Evolutionary conservation across 2,113 vertebrate genomes (phyloP).

Genomic region (Halcyon malimbica): DNA sequence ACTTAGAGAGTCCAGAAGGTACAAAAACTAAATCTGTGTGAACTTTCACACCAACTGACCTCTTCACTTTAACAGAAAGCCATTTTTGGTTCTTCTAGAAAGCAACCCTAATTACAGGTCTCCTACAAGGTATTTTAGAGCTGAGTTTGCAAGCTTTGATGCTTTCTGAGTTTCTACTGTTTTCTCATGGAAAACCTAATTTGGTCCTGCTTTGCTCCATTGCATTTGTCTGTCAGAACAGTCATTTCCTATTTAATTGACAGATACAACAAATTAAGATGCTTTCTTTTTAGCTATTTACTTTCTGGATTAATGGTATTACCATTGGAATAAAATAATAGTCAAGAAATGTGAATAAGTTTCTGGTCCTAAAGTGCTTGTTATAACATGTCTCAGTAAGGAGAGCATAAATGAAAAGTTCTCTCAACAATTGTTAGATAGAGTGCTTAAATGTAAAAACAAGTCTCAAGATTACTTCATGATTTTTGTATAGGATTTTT

Average conservation of each 20-base stretch:
- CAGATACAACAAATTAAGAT: neutral
- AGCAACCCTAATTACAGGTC: neutral
- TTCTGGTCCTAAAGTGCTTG: neutral
- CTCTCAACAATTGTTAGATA: neutral
- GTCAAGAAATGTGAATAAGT: neutral
- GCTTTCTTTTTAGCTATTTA: fast-evolving
- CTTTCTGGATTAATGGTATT: neutral
- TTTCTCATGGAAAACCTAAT: neutral
- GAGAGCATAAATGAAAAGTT: neutral
- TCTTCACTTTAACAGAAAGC: neutral
- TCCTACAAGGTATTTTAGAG: neutral
- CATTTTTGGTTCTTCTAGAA: neutral
- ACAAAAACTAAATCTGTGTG: neutral
- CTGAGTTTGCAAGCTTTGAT: neutral
- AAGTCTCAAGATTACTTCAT: neutral
- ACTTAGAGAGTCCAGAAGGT: neutral
- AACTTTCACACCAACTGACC: neutral
- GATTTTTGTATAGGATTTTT: neutral
- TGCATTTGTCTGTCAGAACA: neutral
- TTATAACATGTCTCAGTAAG: neutral
- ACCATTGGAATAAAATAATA: neutral
- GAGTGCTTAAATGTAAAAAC: neutral
- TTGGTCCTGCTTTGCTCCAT: neutral
- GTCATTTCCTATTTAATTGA: neutral
- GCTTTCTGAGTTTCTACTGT: neutral